phyloP scores from a whole-genome alignment of 1,140 invertebrate genomes.

The Arion vulgaris region DNA sequence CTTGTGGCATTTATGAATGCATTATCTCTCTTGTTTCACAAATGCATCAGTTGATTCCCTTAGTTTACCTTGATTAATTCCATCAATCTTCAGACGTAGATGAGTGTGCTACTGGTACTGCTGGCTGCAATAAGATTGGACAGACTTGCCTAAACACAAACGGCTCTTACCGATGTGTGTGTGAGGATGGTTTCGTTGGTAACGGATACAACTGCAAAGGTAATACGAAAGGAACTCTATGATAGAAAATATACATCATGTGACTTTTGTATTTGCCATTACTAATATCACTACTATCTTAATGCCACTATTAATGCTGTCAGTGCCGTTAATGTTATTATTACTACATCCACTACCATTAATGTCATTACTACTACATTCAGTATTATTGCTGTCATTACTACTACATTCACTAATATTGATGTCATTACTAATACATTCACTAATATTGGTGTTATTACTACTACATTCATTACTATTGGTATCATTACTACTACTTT shows the following conservation, averaged over 20 bases:
- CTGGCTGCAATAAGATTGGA: neutral
- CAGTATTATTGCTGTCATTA: neutral
- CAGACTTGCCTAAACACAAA: conserved; percentile 12
- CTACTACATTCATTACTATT: no score
- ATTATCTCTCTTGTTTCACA: no score
- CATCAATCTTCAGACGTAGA: conserved; percentile 20
- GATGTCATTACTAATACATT: no score
- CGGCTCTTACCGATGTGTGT: conserved; percentile 21
- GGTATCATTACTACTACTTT: neutral
- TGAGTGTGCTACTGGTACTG: conserved; percentile 11
- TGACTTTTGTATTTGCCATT: neutral
- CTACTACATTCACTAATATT: no score
- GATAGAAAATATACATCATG: no score
- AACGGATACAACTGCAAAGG: conserved; percentile 26
- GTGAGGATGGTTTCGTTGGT: conserved; percentile 12
- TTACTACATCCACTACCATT: neutral
- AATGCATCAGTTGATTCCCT: no score
- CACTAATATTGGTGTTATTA: no score
- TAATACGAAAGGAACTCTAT: neutral
- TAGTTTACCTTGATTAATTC: no score
- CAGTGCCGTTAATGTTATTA: neutral
- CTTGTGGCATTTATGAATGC: no score
- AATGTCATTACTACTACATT: neutral
- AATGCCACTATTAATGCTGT: neutral
- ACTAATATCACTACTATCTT: neutral